phyloP scores from a whole-genome alignment of 2,113 vertebrate genomes.

The Thymallus thymallus region DNA sequence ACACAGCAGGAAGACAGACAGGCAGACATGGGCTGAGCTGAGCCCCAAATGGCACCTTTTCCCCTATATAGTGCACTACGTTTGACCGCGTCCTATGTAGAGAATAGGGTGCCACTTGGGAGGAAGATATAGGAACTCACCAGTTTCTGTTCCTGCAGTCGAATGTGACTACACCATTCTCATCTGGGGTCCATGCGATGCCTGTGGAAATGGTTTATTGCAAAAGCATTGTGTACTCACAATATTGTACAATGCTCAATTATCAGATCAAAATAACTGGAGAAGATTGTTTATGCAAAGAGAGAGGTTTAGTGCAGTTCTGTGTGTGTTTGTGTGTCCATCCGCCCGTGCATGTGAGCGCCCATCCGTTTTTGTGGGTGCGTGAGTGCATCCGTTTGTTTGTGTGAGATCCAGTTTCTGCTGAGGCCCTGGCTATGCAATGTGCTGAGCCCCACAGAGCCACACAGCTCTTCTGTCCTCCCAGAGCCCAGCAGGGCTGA shows the following conservation, averaged over 20 bases:
- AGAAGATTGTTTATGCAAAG: neutral
- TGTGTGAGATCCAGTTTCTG: too few relatives aligned
- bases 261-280: too few relatives aligned
- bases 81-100: too few relatives aligned
- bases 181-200: constrained; percentile 92
- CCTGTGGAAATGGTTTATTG: constrained; percentile 64
- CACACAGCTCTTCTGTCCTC: neutral
- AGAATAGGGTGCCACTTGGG: too few relatives aligned
- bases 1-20: too few relatives aligned
- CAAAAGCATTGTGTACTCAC: neutral
- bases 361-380: neutral
- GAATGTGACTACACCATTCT: constrained; percentile 92
- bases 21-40: too few relatives aligned
- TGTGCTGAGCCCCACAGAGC: neutral
- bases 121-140: constrained; percentile 60
- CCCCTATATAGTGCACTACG: too few relatives aligned
- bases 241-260: neutral
- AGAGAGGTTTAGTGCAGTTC: neutral
- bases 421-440: neutral
- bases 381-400: too few relatives aligned
- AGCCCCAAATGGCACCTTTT: too few relatives aligned
- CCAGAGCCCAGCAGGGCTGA: neutral
- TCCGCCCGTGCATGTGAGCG: too few relatives aligned
- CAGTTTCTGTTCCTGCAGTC: constrained; percentile 94
- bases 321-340: neutral